Evolutionary conservation across 2,888 invertebrate species (phyloP), one percentile per base, ranked within the genome.

Genomic region (Andrena trimmerana): DNA sequence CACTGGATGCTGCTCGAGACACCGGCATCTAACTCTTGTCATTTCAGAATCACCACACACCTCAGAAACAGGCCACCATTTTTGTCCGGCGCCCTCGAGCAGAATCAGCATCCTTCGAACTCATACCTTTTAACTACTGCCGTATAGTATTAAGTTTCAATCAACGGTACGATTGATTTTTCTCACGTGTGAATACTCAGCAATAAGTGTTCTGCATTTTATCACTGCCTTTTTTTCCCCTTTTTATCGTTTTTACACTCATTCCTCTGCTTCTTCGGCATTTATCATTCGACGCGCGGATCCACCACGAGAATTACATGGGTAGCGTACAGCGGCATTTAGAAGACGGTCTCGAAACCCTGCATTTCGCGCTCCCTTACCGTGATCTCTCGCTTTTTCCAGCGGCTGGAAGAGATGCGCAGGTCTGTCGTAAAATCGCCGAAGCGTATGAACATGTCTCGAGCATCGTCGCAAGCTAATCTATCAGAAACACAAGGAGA

Each of bases 131-230:
- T 54, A 66, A 42, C 10, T 27, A 42, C 60, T 59, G 16, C 27
- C 42, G 31, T 36, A 5, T 66, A 73, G 73, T 33, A 36, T 42
- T 73, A 66, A 73, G 73, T 52, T 65, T 20, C 36, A 42, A 66
- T 57, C 54, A 7, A n/a, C 13, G 52, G 10, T 7, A 52, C 52
- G 33, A 57, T 69, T 36, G 16, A 27, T 50, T 24, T 24, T 5
- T 10, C 29, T 50, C 24, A 16, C 48, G 68, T 29, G 59, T 59
- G 60, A 59, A 72, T 72, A 72, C 54, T 72, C 52, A 24, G 20
- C 42, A 13, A 52, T n/a, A 36, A 70, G 59, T 54, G 60, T 62
- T 60, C 42, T n/a, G 36, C 36, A 60, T 80, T 67, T 66, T 48
- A 48, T 13, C 52, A 54, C 31, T 57, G 31, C 59, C 36, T 70